phyloP scores from a whole-genome alignment of 1,140 invertebrate species.

The Asobara japonica region DNA sequence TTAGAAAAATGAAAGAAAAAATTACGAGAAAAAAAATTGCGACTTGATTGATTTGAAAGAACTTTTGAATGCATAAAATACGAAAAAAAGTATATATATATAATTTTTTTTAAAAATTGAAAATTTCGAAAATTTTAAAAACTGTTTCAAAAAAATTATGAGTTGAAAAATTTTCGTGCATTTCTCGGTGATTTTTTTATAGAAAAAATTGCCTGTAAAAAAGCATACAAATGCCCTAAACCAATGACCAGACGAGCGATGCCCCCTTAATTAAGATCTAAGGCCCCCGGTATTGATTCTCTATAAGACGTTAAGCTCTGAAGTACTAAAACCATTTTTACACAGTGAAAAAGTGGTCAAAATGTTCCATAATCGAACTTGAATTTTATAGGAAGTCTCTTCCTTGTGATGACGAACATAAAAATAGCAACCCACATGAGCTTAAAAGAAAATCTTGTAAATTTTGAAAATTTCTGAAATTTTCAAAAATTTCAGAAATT shows the following conservation, averaged over 20 bases:
- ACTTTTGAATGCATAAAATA: no score
- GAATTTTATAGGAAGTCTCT: neutral
- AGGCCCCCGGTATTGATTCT: slow-evolving; percentile 6
- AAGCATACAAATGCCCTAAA: neutral
- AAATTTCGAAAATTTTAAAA: no score
- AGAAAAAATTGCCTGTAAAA: neutral
- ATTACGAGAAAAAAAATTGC: no score
- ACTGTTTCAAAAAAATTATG: no score
- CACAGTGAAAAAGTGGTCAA: slow-evolving; percentile 2
- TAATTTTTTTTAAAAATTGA: no score
- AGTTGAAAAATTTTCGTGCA: no score
- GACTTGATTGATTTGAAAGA: no score
- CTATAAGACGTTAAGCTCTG: slow-evolving; percentile 2
- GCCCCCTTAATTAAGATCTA: slow-evolving; percentile 5
- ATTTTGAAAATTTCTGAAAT: no score
- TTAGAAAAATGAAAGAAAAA: no score
- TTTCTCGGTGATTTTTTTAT: neutral
- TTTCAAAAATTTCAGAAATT: no score
- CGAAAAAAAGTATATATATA: no score
- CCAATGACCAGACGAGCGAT: neutral
- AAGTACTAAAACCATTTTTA: neutral
- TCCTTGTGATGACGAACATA: neutral
- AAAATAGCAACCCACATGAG: neutral
- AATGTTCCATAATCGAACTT: neutral
- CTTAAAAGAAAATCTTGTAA: no score